Conservation (phyloP, 2,888 invertebrate species). For the Hermaeophaga mercurialis region DNA sequence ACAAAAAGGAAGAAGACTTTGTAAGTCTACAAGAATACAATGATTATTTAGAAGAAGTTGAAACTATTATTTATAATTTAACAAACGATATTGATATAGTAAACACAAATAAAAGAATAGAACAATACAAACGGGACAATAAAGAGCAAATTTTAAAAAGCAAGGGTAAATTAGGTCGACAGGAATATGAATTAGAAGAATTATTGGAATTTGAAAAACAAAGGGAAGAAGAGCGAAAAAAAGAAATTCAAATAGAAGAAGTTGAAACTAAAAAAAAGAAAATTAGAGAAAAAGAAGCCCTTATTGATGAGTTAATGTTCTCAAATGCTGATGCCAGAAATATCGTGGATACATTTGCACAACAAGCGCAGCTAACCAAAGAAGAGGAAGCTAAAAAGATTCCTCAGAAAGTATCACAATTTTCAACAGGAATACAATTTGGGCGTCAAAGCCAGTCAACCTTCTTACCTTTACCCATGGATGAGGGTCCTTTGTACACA, state of each 20-base stretch:
- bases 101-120: conserved; percentile 87
- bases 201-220: conserved; percentile 81
- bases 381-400: conserved; percentile 52
- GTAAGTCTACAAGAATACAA: conserved; percentile 82
- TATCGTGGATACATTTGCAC: conserved; percentile 81
- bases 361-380: conserved; percentile 67
- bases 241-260: conserved; percentile 72
- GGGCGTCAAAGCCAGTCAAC: conserved; percentile 66
- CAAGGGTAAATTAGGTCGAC: conserved; percentile 75
- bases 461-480: conserved; percentile 72
- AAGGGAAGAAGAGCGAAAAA: conserved; percentile 73
- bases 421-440: conserved; percentile 87
- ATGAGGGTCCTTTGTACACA: conserved; percentile 77
- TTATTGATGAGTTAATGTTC: conserved; percentile 95
- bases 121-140: conserved; percentile 90
- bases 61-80: conserved; percentile 88
- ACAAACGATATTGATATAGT: conserved; percentile 87
- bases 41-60: conserved; percentile 95
- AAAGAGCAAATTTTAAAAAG: conserved; percentile 82
- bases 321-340: conserved; percentile 88
- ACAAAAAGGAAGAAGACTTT: conserved; percentile 96
- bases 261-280: conserved; percentile 78
- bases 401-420: conserved; percentile 68
- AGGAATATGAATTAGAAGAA: conserved; percentile 86
- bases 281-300: conserved; percentile 83